Base-by-base conservation (phyloP, 1,140 invertebrate species). In the Drosophila subpulchrella region DNA sequence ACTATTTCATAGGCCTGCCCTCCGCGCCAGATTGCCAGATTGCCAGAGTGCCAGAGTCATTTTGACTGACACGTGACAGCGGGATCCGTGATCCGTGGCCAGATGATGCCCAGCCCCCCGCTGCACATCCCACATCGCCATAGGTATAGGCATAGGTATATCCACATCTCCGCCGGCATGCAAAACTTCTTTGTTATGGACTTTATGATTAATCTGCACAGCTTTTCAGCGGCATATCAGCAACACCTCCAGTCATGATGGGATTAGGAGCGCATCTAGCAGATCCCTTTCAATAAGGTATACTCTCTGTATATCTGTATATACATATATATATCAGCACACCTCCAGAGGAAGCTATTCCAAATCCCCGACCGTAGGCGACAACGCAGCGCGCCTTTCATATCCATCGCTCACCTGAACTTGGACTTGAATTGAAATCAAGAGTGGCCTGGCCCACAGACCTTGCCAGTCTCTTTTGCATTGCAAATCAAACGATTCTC, bases 41-140 rank as follows among this genome's bases (percentile, higher is more conserved):
- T 27, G 27, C 50, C 63, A 39, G 57, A 34, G 32, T 27, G 27
- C 27, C 61, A 54, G 58, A 46, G 27, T 71, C 54, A 39, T 38
- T 79, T 80, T 80, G 78, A 80, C 78, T 80, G 78, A 81, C 78
- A 80, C 61, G 70, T 80, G 78, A 80, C 78, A 80, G 77, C 50
- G 59, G 59, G 51, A 75, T 65, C 36, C 59, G 53, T 47, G 50
- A 44, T 51, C 48, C 47, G 39, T 54, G 51, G 51, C 50, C 50
- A 54, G 54, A 54, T 77, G 27, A 27, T 4, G 27, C 27, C 27
- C 27, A 27, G 62, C 63, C 65, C 50, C 62, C 58, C 27, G 63
- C 46, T 77, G 75, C 63, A 53, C 24, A 11, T 13, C n/a, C 38
- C 65, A 47, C 63, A 51, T 55, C 32, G 30, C 13, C 62, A 20